Evolutionary conservation across 2,888 invertebrate species (phyloP).

Genomic region (Automeris io): DNA sequence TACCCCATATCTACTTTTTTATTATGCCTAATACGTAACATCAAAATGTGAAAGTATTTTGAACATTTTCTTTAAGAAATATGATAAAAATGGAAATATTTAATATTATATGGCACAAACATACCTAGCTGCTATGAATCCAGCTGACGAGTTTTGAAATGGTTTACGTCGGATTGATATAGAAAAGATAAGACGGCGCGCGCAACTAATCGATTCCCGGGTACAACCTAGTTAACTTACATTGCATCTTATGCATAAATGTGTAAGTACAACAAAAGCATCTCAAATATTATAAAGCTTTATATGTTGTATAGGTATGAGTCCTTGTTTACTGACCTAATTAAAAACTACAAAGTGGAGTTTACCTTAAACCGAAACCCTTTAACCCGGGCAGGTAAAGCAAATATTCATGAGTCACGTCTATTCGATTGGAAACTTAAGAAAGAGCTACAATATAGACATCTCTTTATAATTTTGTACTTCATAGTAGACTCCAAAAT

Average conservation of each 20-base stretch:
- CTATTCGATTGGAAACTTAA: neutral
- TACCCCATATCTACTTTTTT: too few relatives aligned
- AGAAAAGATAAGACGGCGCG: constrained; percentile 41
- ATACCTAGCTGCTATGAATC: constrained; percentile 20
- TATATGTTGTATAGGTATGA: too few relatives aligned
- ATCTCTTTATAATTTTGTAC: too few relatives aligned
- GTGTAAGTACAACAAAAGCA: neutral
- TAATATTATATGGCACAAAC: constrained; percentile 9
- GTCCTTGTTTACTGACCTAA: neutral
- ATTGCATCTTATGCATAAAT: constrained; percentile 23
- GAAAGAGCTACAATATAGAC: too few relatives aligned
- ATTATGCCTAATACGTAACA: too few relatives aligned
- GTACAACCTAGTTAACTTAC: constrained; percentile 32
- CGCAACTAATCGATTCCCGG: constrained; percentile 63
- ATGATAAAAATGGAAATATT: neutral
- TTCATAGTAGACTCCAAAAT: too few relatives aligned
- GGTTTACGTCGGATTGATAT: constrained; percentile 16
- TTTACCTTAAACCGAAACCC: neutral
- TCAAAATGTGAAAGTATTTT: too few relatives aligned
- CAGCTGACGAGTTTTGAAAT: constrained; percentile 53
- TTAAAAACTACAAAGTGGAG: neutral
- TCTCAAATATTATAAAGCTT: too few relatives aligned
- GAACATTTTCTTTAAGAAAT: neutral
- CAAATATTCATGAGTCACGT: neutral
- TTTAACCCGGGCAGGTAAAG: neutral